Evolutionary conservation across 2,797 vertebrate species (phyloP).

Genomic region (Syngnathus acus): DNA sequence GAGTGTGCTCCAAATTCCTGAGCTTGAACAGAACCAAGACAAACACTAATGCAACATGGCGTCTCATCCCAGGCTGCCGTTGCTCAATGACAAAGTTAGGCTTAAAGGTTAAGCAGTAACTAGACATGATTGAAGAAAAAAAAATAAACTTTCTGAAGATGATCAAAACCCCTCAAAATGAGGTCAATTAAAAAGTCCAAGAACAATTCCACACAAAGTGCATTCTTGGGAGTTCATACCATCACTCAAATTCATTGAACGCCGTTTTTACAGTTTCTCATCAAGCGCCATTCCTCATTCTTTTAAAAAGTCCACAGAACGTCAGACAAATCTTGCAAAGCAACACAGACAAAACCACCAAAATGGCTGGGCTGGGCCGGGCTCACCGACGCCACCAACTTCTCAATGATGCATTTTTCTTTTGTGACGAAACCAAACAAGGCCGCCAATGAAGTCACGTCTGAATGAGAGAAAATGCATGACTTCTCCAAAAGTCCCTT

Average conservation of each 20-base stretch:
- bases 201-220: neutral
- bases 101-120: neutral
- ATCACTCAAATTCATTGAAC: neutral
- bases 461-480: constrained; percentile 26
- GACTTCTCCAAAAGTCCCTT: constrained; percentile 20
- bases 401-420: constrained; percentile 22
- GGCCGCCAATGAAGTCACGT: constrained; percentile 46
- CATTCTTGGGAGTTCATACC: neutral
- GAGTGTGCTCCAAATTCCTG: constrained; percentile 25
- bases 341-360: neutral
- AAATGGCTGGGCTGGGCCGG: neutral
- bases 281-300: neutral
- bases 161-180: no score
- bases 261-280: neutral
- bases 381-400: neutral
- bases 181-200: no score
- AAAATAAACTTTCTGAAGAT: neutral
- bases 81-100: neutral
- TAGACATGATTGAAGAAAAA: neutral
- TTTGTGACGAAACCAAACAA: constrained; percentile 16
- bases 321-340: neutral
- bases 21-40: constrained; percentile 44
- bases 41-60: constrained; percentile 16
- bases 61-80: constrained; percentile 20
- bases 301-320: neutral